phyloP scores from a whole-genome alignment of 2,113 vertebrate genomes.

The Myotis davidii region DNA sequence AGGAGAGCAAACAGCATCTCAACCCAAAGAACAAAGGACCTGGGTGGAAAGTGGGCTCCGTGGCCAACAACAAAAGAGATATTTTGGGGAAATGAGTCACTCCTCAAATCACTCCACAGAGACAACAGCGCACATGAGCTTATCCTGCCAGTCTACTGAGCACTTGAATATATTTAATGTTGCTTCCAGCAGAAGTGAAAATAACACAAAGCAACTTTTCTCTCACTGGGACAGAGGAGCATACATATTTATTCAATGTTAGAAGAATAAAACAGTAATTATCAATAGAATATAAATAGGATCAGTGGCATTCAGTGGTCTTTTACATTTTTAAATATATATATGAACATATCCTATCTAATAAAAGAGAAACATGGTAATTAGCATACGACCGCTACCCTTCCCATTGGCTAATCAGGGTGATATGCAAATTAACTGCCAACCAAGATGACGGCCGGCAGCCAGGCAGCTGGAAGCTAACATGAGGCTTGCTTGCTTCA shows the following conservation, averaged over 20 bases:
- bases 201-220: background rate
- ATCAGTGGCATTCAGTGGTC: background rate
- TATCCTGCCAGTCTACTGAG: background rate
- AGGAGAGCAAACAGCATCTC: background rate
- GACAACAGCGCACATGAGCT: background rate
- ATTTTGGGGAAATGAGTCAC: background rate
- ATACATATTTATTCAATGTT: background rate
- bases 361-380: too few relatives aligned
- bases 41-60: background rate
- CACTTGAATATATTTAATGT: background rate
- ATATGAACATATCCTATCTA: background rate
- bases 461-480: too few relatives aligned
- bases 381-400: too few relatives aligned
- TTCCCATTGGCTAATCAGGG: too few relatives aligned
- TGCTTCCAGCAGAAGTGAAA: slow-evolving; percentile 11
- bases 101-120: background rate
- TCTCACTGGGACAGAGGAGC: background rate
- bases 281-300: background rate
- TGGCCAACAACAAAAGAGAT: background rate
- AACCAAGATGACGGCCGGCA: too few relatives aligned
- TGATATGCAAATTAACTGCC: too few relatives aligned
- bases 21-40: background rate
- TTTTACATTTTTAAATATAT: background rate
- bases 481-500: too few relatives aligned
- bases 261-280: slow-evolving; percentile 37